Percentiles rank a stretch among this genome's conserved stretches.
Evolutionary conservation across 2,113 vertebrate species (phyloP).

Genomic region (Ameiurus melas): DNA sequence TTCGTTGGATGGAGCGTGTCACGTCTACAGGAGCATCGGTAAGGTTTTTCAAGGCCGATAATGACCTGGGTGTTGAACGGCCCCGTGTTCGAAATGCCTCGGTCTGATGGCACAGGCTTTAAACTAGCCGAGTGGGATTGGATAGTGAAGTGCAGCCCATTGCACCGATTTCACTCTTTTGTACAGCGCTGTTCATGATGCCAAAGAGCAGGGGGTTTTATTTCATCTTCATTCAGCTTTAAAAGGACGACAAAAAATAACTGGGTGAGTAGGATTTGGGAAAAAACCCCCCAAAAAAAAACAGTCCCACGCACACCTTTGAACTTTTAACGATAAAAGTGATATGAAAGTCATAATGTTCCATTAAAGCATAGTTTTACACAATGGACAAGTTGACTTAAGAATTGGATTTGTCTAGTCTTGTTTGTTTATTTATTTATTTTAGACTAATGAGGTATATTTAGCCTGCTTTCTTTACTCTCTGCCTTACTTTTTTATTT

Average conservation of each 20-base stretch:
- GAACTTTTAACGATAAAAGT: background rate
- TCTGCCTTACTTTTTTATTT: background rate
- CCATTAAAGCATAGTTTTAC: background rate
- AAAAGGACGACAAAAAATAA: conserved; percentile 6
- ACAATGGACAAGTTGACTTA: background rate
- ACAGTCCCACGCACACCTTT: background rate
- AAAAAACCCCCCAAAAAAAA: background rate
- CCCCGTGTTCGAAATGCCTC: too few relatives aligned
- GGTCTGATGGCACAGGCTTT: background rate
- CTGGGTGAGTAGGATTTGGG: background rate
- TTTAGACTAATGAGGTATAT: background rate
- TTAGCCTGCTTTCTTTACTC: background rate
- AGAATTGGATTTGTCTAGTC: background rate
- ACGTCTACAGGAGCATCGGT: background rate
- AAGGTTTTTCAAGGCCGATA: background rate
- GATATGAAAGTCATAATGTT: background rate
- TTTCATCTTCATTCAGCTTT: background rate
- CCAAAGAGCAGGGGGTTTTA: background rate
- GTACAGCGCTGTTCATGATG: background rate
- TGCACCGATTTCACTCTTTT: background rate
- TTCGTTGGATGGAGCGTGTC: background rate
- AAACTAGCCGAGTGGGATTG: background rate
- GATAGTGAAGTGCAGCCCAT: background rate
- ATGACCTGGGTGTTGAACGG: background rate
- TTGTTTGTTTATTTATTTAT: background rate